These are phyloP conservation scores for Drosophila albomicans DNA, from an alignment of 1,140 invertebrate genomes.

Conservation along the genomic window DNA sequence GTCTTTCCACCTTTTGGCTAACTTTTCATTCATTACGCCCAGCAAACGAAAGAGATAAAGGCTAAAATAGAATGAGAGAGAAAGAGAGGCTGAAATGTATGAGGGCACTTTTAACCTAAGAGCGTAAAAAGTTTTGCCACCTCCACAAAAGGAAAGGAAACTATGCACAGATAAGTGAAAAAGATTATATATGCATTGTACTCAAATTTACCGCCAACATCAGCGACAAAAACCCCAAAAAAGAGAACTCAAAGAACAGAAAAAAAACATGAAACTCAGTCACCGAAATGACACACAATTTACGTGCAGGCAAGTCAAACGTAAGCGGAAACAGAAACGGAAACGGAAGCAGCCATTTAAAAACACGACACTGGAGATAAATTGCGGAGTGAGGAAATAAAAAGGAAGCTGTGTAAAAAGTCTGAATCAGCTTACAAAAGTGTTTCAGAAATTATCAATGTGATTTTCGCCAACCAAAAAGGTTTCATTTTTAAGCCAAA, in stretches of 20 bases:
- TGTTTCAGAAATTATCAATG: slow-evolving; percentile 27
- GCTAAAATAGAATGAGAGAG: not conserved
- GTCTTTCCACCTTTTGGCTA: slow-evolving; percentile 37
- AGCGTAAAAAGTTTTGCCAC: slow-evolving; percentile 67
- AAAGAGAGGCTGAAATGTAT: slow-evolving; percentile 61
- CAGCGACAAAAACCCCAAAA: slow-evolving; percentile 36
- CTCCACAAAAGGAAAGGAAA: slow-evolving; percentile 63
- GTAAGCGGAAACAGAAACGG: slow-evolving; percentile 60
- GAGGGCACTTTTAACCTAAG: slow-evolving; percentile 74
- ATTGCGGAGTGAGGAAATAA: slow-evolving; percentile 4
- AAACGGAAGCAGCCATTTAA: slow-evolving; percentile 77
- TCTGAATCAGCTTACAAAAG: not conserved
- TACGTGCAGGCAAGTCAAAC: slow-evolving; percentile 77
- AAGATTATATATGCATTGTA: slow-evolving; percentile 82
- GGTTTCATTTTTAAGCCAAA: slow-evolving; percentile 1
- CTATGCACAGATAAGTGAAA: slow-evolving; percentile 81
- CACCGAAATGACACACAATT: slow-evolving; percentile 63
- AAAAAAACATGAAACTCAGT: slow-evolving; percentile 32
- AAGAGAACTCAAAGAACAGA: slow-evolving; percentile 7
- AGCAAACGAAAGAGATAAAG: not conserved
- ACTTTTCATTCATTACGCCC: not conserved
- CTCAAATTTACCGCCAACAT: slow-evolving; percentile 78
- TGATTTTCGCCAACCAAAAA: slow-evolving; percentile 46
- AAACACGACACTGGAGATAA: slow-evolving; percentile 54
- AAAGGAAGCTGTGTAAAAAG: too few relatives aligned